phyloP scores from a whole-genome alignment of 2,797 vertebrate genomes.

The Aeoliscus strigatus region DNA sequence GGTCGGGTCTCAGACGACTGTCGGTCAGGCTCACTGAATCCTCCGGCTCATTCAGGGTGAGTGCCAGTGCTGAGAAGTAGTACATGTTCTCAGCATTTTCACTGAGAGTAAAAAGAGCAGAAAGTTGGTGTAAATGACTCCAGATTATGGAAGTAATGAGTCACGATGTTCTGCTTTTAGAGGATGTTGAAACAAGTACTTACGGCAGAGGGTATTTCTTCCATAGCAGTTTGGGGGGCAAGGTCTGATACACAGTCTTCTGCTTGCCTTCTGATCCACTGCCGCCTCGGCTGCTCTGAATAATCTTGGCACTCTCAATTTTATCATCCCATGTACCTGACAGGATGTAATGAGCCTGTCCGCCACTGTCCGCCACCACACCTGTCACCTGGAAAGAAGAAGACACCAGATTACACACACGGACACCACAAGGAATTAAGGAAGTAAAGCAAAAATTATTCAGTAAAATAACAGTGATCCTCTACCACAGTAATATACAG shows the following conservation, averaged over 20 bases:
- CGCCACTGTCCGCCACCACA: slow-evolving; percentile 82
- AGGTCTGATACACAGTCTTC: slow-evolving; percentile 80
- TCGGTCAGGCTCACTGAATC: slow-evolving; percentile 82
- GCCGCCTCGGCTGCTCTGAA: slow-evolving; percentile 76
- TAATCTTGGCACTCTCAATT: slow-evolving; percentile 89
- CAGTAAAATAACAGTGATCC: no score
- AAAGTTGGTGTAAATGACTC: slow-evolving; percentile 3
- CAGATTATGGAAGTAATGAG: slow-evolving; percentile 3
- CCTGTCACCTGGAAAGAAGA: slow-evolving; percentile 82
- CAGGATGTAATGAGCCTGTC: slow-evolving; percentile 87
- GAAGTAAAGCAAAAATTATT: not conserved
- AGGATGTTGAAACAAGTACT: slow-evolving; percentile 36
- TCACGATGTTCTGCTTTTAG: not conserved
- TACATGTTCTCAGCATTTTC: slow-evolving; percentile 98
- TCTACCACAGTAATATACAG: not conserved
- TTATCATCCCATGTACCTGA: slow-evolving; percentile 97
- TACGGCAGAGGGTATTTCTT: slow-evolving; percentile 93
- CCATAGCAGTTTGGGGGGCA: slow-evolving; percentile 85
- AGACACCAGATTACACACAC: not conserved
- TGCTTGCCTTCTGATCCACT: slow-evolving; percentile 83
- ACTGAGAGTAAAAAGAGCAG: slow-evolving; percentile 57
- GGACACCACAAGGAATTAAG: not conserved
- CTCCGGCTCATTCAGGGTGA: slow-evolving; percentile 89
- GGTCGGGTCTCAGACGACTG: slow-evolving; percentile 90
- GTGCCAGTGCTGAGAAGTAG: slow-evolving; percentile 89